Conservation (phyloP, 1,140 invertebrate genomes). For the Odontomachus brunneus region DNA sequence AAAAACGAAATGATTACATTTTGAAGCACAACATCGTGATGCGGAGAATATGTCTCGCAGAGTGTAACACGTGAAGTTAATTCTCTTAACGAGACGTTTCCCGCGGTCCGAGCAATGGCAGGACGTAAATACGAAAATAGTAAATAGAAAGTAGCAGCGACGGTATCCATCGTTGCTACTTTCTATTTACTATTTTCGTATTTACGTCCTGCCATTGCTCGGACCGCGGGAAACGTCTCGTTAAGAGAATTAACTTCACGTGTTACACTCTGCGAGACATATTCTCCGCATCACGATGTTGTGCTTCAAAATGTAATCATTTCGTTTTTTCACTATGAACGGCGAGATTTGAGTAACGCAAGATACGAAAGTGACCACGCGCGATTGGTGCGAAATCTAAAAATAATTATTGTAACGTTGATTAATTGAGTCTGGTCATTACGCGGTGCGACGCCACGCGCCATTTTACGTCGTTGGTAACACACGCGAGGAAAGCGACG, state of each 20-base stretch:
- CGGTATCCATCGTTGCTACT: constrained; percentile 25
- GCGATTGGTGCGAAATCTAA: too few relatives aligned
- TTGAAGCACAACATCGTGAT: too few relatives aligned
- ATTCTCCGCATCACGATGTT: not conserved
- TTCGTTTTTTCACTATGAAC: too few relatives aligned
- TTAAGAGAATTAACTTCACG: constrained; percentile 28
- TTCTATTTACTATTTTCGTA: too few relatives aligned
- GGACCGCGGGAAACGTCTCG: not conserved
- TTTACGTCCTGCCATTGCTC: constrained; percentile 24
- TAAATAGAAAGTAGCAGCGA: constrained; percentile 31
- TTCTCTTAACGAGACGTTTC: constrained; percentile 26
- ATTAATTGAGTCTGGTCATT: constrained; percentile 24
- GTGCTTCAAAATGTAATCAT: too few relatives aligned
- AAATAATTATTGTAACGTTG: constrained; percentile 11
- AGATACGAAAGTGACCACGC: too few relatives aligned
- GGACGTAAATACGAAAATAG: not conserved
- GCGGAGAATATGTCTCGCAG: not conserved
- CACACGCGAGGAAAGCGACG: not conserved
- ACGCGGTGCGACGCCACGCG: not conserved
- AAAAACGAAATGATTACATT: too few relatives aligned
- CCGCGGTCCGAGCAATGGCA: constrained; percentile 14
- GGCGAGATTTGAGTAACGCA: too few relatives aligned
- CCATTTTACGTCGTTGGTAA: constrained; percentile 7
- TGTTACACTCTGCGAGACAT: not conserved
- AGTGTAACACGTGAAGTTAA: constrained; percentile 5